Conservation (phyloP, 2,888 invertebrate species). For the Lapara coniferarum region DNA sequence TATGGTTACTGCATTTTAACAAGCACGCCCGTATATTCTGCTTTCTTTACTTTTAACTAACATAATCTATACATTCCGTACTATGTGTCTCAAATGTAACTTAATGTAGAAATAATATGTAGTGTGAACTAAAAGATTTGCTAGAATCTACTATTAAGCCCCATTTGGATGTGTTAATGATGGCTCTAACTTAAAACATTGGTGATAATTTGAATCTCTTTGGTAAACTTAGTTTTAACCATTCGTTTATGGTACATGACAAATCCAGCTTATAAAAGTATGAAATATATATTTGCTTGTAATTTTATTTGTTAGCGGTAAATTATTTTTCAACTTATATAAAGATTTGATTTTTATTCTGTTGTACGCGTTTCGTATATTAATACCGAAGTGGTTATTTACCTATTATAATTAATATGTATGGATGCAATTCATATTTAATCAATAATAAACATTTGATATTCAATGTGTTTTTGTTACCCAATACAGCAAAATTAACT, state of each 20-base stretch:
- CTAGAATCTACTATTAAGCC: background rate
- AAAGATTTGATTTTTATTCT: background rate
- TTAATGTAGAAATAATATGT: constrained; percentile 7
- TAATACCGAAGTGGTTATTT: constrained; percentile 23
- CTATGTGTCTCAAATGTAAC: constrained; percentile 10
- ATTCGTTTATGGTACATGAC: background rate
- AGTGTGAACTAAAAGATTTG: background rate
- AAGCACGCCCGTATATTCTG: constrained; percentile 8
- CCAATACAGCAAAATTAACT: constrained; percentile 29
- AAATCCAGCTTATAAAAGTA: too few species aligned
- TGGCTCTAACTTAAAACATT: constrained; percentile 16
- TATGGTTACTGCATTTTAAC: background rate
- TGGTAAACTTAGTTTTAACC: background rate
- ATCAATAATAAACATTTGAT: constrained; percentile 72
- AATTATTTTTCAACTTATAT: background rate
- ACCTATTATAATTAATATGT: constrained; percentile 42
- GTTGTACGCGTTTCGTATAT: background rate
- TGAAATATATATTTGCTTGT: too few species aligned
- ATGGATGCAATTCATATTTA: constrained; percentile 82
- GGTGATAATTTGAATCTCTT: constrained; percentile 6
- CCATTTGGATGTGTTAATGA: constrained; percentile 3
- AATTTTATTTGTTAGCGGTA: background rate
- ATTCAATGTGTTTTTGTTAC: constrained; percentile 62
- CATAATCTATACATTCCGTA: constrained; percentile 8
- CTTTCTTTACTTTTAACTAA: constrained; percentile 9